Evolutionary conservation across 2,888 invertebrate species (phyloP).

Genomic region (Lasioglossum pauxillum): DNA sequence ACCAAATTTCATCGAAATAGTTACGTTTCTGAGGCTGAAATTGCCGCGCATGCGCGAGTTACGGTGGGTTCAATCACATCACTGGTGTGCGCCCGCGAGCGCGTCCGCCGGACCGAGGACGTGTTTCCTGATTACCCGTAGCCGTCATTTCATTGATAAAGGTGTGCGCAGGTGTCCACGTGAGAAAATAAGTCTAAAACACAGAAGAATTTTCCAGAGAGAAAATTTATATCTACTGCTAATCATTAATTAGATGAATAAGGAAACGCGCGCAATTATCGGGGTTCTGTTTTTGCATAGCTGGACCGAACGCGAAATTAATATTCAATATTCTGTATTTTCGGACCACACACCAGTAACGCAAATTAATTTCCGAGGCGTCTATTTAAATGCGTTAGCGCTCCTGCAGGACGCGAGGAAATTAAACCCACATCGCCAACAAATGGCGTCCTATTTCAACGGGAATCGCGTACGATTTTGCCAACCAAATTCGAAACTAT

Average conservation of each 20-base stretch:
- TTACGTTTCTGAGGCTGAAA: no score
- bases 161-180: no score
- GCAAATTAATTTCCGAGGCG: not conserved
- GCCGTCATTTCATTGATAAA: no score
- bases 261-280: not conserved
- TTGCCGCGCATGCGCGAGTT: no score
- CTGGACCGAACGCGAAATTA: not conserved
- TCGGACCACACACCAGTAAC: not conserved
- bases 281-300: not conserved
- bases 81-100: constrained; percentile 65
- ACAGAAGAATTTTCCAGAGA: not conserved
- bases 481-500: not conserved
- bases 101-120: constrained; percentile 47
- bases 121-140: no score
- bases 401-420: not conserved
- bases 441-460: not conserved
- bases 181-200: not conserved
- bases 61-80: no score
- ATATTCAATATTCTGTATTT: not conserved
- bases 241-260: not conserved
- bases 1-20: no score
- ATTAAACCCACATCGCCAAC: not conserved
- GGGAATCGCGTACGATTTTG: not conserved
- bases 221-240: not conserved
- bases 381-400: constrained; percentile 5